Evolutionary conservation across 2,888 invertebrate genomes (phyloP), one percentile per base, ranked within the genome.

Genomic region (Copidosoma aretas): DNA sequence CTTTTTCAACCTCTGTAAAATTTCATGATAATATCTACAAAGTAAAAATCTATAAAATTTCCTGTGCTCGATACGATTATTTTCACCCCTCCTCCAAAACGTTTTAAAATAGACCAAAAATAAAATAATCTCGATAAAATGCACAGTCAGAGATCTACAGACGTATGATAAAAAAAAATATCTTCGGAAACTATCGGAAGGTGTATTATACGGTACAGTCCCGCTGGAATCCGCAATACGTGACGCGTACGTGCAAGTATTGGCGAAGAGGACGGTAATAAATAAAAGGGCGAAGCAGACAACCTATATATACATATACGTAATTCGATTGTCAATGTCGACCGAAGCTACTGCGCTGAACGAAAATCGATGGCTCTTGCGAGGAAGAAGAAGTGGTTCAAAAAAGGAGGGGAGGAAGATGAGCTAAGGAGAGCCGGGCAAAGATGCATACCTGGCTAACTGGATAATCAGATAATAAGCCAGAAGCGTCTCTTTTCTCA

Each of bases 391-490:
- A 46, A 14, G n/a, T 12, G 43, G 4, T 24, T 3, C 3, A 32
- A 1, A 22, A 22, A 52, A 22, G 51, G 46, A 22, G 24, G 64
- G 59, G 56, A 53, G 22, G 53, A 32, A 32, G 32, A 32, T 3
- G 8, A 32, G 32, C 32, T 32, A 8, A 32, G 8, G 8, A 32
- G 32, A 32, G 32, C 32, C 32, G 32, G 4, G 32, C 32, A 32
- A n/a, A n/a, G 32, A 32, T 8, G 32, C 77, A 81, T 79, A 78
- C 79, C 79, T 79, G 78, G 77, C 72, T 79, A 78, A 80, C 73
- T 76, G 78, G 79, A 80, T 81, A 82, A 82, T 82, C 81, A 79
- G 79, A 82, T 82, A 81, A 82, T 81, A 80, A 82, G 77, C 80
- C 79, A 78, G 69, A 72, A 73, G 73, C 43, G 43, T 15, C 43